These are phyloP conservation scores for Chalcis sispes DNA, from an alignment of 2,888 invertebrate genomes.

Conservation along the genomic window DNA sequence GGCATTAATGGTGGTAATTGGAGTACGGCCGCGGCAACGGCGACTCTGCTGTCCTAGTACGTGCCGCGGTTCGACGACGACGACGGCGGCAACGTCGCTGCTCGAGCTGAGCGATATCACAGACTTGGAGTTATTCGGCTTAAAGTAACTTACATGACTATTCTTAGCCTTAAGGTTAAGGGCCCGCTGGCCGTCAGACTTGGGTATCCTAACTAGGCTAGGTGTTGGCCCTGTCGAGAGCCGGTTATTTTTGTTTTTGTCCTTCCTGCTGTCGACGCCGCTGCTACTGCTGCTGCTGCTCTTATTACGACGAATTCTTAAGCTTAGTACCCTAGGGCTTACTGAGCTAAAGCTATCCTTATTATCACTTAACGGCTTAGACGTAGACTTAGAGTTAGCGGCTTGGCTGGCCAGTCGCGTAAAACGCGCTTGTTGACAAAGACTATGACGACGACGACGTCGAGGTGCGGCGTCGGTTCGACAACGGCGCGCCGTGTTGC, in stretches of 20 bases:
- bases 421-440: no score
- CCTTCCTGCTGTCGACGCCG: conserved; percentile 23
- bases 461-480: conserved; percentile 61
- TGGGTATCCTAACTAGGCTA: conserved; percentile 77
- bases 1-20: not conserved
- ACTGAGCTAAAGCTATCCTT: conserved; percentile 76
- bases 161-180: conserved; percentile 75
- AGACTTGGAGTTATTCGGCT: conserved; percentile 73
- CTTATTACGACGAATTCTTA: conserved; percentile 67
- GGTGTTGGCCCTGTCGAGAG: conserved; percentile 66
- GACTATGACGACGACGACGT: conserved; percentile 10
- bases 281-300: conserved; percentile 24
- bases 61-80: conserved; percentile 36
- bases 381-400: conserved; percentile 76
- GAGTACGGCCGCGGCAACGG: conserved; percentile 38
- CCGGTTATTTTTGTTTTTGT: conserved; percentile 46
- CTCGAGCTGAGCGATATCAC: conserved; percentile 77
- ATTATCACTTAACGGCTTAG: conserved; percentile 77
- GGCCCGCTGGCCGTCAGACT: conserved; percentile 75
- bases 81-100: conserved; percentile 55
- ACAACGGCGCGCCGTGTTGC: conserved; percentile 68
- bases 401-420: conserved; percentile 70
- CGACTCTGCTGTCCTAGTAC: conserved; percentile 49
- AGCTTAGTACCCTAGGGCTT: conserved; percentile 75
- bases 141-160: conserved; percentile 74